Percentiles rank a stretch among this genome's conserved stretches.
Conservation (phyloP, 2,797 vertebrate genomes). For the Poecile montanus region DNA sequence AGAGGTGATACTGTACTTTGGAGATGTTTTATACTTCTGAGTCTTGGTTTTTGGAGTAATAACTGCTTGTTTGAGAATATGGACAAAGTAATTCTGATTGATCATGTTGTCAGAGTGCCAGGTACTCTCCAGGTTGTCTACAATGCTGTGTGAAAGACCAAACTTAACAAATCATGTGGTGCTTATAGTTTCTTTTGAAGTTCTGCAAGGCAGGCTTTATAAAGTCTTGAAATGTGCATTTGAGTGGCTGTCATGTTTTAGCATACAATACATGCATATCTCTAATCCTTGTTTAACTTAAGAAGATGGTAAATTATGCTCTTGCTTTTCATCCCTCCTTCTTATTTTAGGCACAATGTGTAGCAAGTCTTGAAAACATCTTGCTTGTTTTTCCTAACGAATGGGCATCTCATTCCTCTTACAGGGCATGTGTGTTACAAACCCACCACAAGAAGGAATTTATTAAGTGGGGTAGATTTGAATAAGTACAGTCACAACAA, state of each 20-base stretch:
- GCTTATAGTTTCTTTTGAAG: neutral
- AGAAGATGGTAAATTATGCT: neutral
- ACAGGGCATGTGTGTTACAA: neutral
- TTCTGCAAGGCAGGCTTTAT: neutral
- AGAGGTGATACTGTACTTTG: neutral
- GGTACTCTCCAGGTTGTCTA: neutral
- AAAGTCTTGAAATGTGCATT: neutral
- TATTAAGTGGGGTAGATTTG: neutral
- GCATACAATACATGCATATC: neutral
- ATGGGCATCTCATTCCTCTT: neutral
- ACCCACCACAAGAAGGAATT: neutral
- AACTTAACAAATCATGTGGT: neutral
- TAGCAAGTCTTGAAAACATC: neutral
- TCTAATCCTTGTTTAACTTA: neutral
- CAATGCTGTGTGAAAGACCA: neutral
- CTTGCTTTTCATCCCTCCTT: neutral
- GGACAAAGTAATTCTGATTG: neutral
- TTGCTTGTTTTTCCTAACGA: neutral
- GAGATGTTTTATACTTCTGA: neutral
- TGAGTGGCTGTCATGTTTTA: neutral
- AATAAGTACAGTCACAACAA: neutral
- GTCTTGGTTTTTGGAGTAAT: neutral
- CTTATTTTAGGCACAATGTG: neutral
- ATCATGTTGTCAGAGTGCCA: neutral
- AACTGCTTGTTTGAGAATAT: neutral